Evolutionary conservation across 2,888 invertebrate genomes (phyloP), one percentile per base, ranked within the genome.

Genomic region (Campopleginae sp.): DNA sequence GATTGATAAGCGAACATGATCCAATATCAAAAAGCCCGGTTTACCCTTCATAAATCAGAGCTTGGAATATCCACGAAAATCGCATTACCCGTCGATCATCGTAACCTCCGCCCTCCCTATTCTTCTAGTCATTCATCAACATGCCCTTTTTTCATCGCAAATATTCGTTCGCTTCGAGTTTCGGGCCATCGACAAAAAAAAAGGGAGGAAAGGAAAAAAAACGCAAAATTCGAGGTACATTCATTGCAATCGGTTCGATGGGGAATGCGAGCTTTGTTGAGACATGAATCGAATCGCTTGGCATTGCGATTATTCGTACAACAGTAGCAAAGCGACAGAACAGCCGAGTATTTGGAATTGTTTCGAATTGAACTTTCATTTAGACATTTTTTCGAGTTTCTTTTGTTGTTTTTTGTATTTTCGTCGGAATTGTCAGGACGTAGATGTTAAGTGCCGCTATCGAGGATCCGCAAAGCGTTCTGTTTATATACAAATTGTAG

Each of bases 241-340:
- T 38, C 44, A 46, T 80, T 71, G 48, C 80, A 77, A 80, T 80
- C 80, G 63, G 76, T 61, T 71, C 58, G 71, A 46, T 46, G 17
- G 51, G 46, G 51, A 75, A 75, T 72, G 17, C 38, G 27, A 23
- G 42, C 48, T 75, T 68, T 68, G 66, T 66, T 23, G 10, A 58
- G 70, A 58, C 58, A 44, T 48, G 79, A 54, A 80, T 51, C 58
- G 65, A 80, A 71, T 76, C 46, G 80, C 71, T 80, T 27, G 66
- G 42, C 46, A 71, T 54, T 38, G 48, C 58, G 65, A 78, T 82
- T 72, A 71, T 72, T 72, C 66, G 42, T 23, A 14, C 38, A 66
- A 80, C 65, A 78, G 33, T 42, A 46, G 42, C 33, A 33, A 46
- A 27, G 31, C 44, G 46, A 68, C 48, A 27, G 63, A 66, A 33